Evolutionary conservation across 2,888 invertebrate genomes (phyloP), one percentile per base, ranked within the genome.

Genomic region (Caenorhabditis auriculariae): DNA sequence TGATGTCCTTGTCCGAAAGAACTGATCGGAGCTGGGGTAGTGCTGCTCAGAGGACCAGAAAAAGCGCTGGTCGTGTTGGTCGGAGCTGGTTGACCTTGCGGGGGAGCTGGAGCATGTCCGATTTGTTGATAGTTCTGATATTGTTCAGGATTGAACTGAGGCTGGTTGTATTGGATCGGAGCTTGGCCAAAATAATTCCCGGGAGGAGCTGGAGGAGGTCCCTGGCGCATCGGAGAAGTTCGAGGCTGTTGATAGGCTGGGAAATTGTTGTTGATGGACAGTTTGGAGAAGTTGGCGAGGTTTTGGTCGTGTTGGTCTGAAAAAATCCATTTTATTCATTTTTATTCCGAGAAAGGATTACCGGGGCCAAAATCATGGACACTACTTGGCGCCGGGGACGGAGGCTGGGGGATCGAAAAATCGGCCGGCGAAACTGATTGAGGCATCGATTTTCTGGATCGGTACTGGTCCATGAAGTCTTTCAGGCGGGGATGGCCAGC

Each of bases 381-480:
- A 48, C 66, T 66, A 41, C 64, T 64, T 4, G 58, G 62, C 12
- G 58, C 53, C 12, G 64, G 64, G 3, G 64, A 64, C 21, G 27
- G 23, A 15, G 29, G 45, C 17, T 39, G 37, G 5, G 55, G 49
- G 9, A 38, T 53, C 2, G 28, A 24, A 21, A 24, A 12, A 7
- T 6, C 5, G 5, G 45, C 42, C 5, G 43, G 38, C 7, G 24
- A 37, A n/a, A n/a, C n/a, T n/a, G n/a, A n/a, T n/a, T n/a, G n/a
- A n/a, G n/a, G n/a, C n/a, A n/a, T n/a, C 19, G 28, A 37, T n/a
- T 61, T 69, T 39, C 74, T 60, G 27, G 60, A 62, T 1, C 72
- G 52, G 49, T 71, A 76, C 45, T 59, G 69, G 3, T 63, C 60
- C 63, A 72, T 61, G 48, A 60, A 72, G 48, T 75, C 74, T 9